Conservation (phyloP, 2,888 invertebrate genomes). For the Drosophila austrosaltans region DNA sequence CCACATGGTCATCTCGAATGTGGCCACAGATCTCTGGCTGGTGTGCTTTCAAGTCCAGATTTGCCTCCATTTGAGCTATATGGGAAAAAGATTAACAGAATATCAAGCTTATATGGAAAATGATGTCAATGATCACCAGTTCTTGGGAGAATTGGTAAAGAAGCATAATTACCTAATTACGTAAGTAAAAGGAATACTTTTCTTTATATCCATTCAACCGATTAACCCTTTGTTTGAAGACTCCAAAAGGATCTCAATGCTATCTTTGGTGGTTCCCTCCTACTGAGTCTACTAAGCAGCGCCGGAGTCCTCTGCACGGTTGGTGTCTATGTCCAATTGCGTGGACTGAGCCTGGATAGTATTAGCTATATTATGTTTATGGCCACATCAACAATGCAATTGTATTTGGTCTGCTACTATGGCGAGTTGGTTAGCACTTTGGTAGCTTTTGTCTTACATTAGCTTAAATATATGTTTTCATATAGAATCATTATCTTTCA, state of each 20-base stretch:
- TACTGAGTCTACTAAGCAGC: slow-evolving; percentile 47
- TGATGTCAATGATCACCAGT: slow-evolving; percentile 35
- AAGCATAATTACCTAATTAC: slow-evolving; percentile 39
- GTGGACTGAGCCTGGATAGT: slow-evolving; percentile 46
- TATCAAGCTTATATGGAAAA: slow-evolving; percentile 51
- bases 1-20: slow-evolving; percentile 47
- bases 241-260: slow-evolving; percentile 49
- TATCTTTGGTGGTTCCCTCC: slow-evolving; percentile 51
- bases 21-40: slow-evolving; percentile 63
- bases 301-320: slow-evolving; percentile 52
- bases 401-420: slow-evolving; percentile 51
- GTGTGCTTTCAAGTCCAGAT: slow-evolving; percentile 67
- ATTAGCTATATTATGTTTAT: slow-evolving; percentile 46
- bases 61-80: slow-evolving; percentile 73
- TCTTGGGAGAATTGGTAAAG: slow-evolving; percentile 44
- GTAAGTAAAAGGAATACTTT: slow-evolving; percentile 23
- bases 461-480: too few relatives aligned
- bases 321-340: slow-evolving; percentile 39
- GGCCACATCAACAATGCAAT: slow-evolving; percentile 39
- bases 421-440: slow-evolving; percentile 46
- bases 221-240: slow-evolving; percentile 16
- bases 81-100: slow-evolving; percentile 52
- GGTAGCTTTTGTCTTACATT: slow-evolving; percentile 38
- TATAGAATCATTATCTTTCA: slow-evolving; percentile 37
- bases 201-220: background rate